Evolutionary conservation across 1,140 invertebrate genomes (phyloP), one percentile per base, ranked within the genome.

Genomic region (Brachystomella parvula): DNA sequence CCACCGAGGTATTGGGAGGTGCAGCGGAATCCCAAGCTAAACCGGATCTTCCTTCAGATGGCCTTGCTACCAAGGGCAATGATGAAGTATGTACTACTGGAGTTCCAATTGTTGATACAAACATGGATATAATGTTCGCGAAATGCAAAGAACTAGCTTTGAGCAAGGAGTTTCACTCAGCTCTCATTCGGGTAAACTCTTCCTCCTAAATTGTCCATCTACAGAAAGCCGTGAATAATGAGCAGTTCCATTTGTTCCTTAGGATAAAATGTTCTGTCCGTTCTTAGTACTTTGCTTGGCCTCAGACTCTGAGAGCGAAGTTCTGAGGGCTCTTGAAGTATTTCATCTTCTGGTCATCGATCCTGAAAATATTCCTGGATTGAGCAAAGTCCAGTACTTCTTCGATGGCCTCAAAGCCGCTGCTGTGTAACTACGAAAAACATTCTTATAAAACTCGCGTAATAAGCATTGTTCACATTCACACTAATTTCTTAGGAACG

Each of bases 241-340:
- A 6, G 6, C 12, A 53, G 6, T 6, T 53, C 6, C 15, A n/a
- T 24, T 47, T 19, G 31, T 2, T 33, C 6, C 33, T 32, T 26
- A 67, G 66, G 66, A 63, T 29, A 24, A 28, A 3, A 29, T 67
- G 26, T 31, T 67, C 21, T 53, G 61, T 24, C 66, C 62, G 6
- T 59, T 67, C 15, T 30, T 67, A 3, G 26, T 61, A 35, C 57
- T 63, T 53, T 64, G 3, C 6, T 28, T 67, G 17, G 53, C 15
- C 21, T 63, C 62, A 21, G 59, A 64, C 28, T 58, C 53, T 1
- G 53, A 21, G 15, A 33, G 53, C 2, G 35, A 63, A 26, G 26
- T 67, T 0, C 9, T 57, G 21, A 19, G 31, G 28, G 39, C 44
- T 1, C 60, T 67, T 35, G 57, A 67, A 60, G 44, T 67, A 31